Base-by-base conservation (phyloP, 2,888 invertebrate genomes). In the Tineola bisselliella region DNA sequence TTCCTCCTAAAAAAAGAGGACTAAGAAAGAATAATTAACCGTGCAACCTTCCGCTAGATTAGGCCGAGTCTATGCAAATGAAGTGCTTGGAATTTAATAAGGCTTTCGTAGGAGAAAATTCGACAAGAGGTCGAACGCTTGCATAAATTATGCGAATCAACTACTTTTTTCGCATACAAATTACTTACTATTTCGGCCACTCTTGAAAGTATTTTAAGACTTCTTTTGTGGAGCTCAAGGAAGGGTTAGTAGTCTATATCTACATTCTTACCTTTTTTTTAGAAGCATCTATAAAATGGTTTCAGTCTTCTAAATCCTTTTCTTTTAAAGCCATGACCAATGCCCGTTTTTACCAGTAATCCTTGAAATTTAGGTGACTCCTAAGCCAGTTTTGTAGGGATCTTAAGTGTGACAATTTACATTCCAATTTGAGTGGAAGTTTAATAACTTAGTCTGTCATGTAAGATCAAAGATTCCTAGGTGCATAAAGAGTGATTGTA, bases 111-210 rank as follows among this genome's bases (percentile, higher is more conserved):
- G 58, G 31, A 58, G 58, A 58, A 58, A 58, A 58, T 58, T 58
- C 58, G 58, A 58, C 58, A 58, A 58, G 58, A 58, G 58, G 33
- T 58, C 58, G 15, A 56, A 58, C 33, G 58, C 58, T 58, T 58
- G 58, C 58, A 58, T 58, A 58, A 58, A 58, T 58, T 58, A 58
- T 58, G 58, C 31, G 58, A 31, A 33, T 33, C 13, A 31, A 58
- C 33, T 58, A 58, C 58, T 58, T 58, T 58, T 58, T 58, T 58
- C 58, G 58, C 58, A 58, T 58, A 58, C 58, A 58, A 58, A 58
- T 58, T 58, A 31, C 25, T 2, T 33, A 17, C 58, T 33, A 58
- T 19, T 18, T 56, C 25, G 56, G 56, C 19, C 18, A 56, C 8
- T 56, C 19, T 13, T 48, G 3, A 18, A 48, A 48, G 48, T 48